Conservation (phyloP, 2,888 invertebrate species). For the Amblyjoppa fuscipennis region DNA sequence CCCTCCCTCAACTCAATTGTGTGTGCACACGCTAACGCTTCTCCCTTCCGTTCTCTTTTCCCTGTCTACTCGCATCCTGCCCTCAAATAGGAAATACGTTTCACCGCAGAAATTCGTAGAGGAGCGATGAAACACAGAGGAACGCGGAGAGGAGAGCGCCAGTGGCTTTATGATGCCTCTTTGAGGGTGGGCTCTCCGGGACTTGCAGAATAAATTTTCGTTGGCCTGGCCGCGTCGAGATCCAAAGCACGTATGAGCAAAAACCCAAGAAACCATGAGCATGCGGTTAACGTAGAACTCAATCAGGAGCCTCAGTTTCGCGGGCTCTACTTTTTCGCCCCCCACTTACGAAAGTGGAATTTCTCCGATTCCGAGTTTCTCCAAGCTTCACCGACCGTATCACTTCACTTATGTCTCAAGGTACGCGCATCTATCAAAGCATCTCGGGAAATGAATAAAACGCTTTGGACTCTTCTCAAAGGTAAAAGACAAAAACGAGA, state of each 20-base stretch:
- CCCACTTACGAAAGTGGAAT: not conserved
- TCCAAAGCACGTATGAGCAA: not conserved
- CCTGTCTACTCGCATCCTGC: constrained; percentile 6
- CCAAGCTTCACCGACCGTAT: not conserved
- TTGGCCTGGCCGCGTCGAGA: not conserved
- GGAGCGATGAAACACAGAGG: constrained; percentile 31
- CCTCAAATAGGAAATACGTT: constrained; percentile 33
- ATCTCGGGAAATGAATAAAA: constrained; percentile 24
- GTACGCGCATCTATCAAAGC: constrained; percentile 5
- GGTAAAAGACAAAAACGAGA: not conserved
- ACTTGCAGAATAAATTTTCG: constrained; percentile 35
- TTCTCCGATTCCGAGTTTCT: constrained; percentile 14
- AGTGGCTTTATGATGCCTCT: constrained; percentile 25
- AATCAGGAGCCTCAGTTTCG: constrained; percentile 3
- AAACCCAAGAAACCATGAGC: not conserved
- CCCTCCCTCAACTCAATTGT: constrained; percentile 58
- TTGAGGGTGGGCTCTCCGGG: constrained; percentile 26
- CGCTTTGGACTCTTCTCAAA: constrained; percentile 14
- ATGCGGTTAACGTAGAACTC: not conserved
- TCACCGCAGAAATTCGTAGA: constrained; percentile 37
- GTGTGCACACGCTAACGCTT: constrained; percentile 36
- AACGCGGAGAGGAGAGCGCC: not conserved
- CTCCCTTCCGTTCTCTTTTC: constrained; percentile 15
- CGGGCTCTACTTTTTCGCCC: constrained; percentile 3
- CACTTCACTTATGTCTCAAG: not conserved